phyloP scores from a whole-genome alignment of 1,140 invertebrate species.

The Trachelipus rathkii region DNA sequence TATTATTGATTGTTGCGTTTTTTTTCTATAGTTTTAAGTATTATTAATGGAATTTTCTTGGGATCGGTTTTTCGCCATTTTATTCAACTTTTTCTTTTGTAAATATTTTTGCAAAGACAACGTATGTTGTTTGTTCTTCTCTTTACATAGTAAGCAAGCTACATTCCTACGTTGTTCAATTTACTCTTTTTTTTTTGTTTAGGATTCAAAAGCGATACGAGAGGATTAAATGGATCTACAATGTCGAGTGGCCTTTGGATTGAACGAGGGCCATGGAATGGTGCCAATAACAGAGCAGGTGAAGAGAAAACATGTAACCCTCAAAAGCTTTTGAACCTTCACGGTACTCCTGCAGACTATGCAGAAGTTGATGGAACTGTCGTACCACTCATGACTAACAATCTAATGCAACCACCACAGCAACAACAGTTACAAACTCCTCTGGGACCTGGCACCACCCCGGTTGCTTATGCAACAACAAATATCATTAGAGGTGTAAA shows the following conservation, averaged over 20 bases:
- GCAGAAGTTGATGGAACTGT: slow-evolving; percentile 22
- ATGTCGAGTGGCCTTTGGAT: slow-evolving; percentile 27
- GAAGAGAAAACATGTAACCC: slow-evolving; percentile 24
- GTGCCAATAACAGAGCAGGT: not conserved
- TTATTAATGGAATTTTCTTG: too few species aligned
- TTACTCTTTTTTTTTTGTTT: not conserved
- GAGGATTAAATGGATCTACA: slow-evolving; percentile 22
- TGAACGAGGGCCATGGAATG: slow-evolving; percentile 27
- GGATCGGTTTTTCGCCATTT: too few species aligned
- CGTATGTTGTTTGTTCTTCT: not conserved
- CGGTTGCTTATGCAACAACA: slow-evolving; percentile 28
- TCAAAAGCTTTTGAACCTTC: slow-evolving; percentile 26
- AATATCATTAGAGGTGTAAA: slow-evolving; percentile 27
- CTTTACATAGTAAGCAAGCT: not conserved
- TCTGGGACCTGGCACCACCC: slow-evolving; percentile 21
- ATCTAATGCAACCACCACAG: not conserved
- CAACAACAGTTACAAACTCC: slow-evolving; percentile 1
- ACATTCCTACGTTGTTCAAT: not conserved
- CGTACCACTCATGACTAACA: slow-evolving; percentile 8
- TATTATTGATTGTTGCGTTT: too few species aligned
- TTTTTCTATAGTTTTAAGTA: too few species aligned
- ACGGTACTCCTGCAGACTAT: slow-evolving; percentile 22
- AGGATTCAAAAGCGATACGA: slow-evolving; percentile 24
- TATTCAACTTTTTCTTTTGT: too few species aligned
- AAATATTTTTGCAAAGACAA: too few species aligned